phyloP scores from a whole-genome alignment of 2,797 vertebrate genomes.

The Graptemys geographica region DNA sequence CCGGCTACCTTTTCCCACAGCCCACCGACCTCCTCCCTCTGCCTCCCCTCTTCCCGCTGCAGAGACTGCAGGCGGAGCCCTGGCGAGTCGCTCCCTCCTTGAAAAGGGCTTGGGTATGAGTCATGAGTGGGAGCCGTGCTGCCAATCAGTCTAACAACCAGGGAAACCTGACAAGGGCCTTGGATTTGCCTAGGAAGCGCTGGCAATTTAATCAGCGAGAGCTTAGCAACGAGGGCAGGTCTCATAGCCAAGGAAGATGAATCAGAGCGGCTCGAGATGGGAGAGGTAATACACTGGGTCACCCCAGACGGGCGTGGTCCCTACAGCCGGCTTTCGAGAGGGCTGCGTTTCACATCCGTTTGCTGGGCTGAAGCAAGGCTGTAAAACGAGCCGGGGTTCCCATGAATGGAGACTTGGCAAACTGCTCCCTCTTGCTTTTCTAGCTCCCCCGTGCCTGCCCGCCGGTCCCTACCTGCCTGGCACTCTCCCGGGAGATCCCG shows the following conservation, averaged over 20 bases:
- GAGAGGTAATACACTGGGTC: neutral
- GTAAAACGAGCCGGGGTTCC: neutral
- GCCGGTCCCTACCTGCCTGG: too few species aligned
- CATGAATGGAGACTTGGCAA: too few species aligned
- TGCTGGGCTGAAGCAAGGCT: neutral
- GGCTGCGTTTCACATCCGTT: neutral
- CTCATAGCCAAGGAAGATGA: neutral
- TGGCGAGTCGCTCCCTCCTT: neutral
- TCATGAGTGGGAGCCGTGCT: neutral
- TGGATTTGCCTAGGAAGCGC: neutral
- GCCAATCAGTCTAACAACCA: neutral
- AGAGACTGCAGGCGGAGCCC: neutral
- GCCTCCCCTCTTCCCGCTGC: neutral
- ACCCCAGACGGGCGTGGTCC: too few species aligned
- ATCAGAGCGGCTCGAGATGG: neutral
- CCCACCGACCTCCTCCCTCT: neutral
- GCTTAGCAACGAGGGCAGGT: neutral
- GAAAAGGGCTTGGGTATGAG: neutral
- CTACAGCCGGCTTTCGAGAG: neutral
- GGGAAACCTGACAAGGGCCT: neutral
- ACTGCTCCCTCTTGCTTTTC: neutral
- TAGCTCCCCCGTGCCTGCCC: neutral
- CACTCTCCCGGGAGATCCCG: neutral
- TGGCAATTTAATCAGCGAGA: neutral
- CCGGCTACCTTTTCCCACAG: neutral